Percentiles rank a stretch among this genome's conserved stretches.
Evolutionary conservation across 2,797 vertebrate species (phyloP).

Genomic region (Pseudopleuronectes americanus): DNA sequence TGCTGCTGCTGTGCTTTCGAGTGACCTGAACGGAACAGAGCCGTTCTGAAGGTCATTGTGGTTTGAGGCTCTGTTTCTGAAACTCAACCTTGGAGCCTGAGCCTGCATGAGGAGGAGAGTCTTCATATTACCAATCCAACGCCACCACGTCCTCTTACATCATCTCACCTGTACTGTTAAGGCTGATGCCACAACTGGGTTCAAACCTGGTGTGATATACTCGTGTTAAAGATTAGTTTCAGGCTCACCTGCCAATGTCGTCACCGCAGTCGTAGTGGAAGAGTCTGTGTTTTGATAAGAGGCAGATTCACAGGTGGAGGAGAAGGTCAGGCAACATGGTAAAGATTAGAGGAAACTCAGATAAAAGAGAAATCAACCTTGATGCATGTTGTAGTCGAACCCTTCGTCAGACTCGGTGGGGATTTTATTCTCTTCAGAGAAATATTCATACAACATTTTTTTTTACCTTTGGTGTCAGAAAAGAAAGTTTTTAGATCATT

Average conservation of each 20-base stretch:
- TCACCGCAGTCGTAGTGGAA: constrained; percentile 31
- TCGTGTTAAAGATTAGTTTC: constrained; percentile 38
- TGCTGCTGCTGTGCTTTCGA: no score
- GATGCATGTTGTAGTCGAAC: constrained; percentile 5
- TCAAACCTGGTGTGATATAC: constrained; percentile 9
- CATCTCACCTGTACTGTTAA: not conserved
- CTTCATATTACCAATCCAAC: no score
- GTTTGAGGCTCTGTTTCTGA: no score
- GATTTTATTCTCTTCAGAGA: not conserved
- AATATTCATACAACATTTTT: no score
- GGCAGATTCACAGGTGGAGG: constrained; percentile 12
- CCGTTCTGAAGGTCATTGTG: no score
- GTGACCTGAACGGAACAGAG: no score
- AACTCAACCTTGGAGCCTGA: no score
- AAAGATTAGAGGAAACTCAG: constrained; percentile 13
- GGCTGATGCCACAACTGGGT: constrained; percentile 20
- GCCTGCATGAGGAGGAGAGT: no score
- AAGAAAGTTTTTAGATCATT: not conserved
- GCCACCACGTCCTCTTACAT: not conserved
- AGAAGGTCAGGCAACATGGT: constrained; percentile 42
- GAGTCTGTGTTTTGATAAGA: constrained; percentile 56
- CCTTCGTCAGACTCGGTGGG: not conserved
- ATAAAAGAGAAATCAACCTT: constrained; percentile 17
- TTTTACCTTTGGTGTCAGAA: not conserved
- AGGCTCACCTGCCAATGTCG: constrained; percentile 9